These are phyloP conservation scores for Toxotes jaculatrix DNA, from an alignment of 2,113 vertebrate species.

Conservation along the genomic window DNA sequence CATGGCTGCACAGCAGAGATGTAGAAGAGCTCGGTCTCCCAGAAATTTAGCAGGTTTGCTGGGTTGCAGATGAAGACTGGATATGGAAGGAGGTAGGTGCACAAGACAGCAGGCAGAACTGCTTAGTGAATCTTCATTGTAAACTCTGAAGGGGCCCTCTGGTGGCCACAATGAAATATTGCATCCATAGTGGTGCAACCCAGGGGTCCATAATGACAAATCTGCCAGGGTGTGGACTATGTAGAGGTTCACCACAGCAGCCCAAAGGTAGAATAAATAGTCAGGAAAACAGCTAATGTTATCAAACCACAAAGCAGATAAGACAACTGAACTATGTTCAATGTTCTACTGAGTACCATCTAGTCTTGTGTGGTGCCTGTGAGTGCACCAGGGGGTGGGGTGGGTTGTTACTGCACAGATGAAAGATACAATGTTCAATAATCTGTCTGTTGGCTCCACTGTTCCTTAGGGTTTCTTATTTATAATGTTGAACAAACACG, in stretches of 20 bases:
- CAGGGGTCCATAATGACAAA: background rate
- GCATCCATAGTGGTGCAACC: slow-evolving; percentile 36
- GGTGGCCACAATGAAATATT: slow-evolving; percentile 43
- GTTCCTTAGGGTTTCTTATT: background rate
- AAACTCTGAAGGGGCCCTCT: slow-evolving; percentile 62
- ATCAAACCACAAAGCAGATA: background rate
- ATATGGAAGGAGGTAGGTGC: slow-evolving; percentile 24
- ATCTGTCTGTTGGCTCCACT: background rate
- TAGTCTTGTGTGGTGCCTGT: background rate
- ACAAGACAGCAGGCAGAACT: slow-evolving; percentile 24
- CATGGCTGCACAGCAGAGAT: slow-evolving; percentile 78
- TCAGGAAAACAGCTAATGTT: background rate
- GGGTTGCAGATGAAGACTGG: slow-evolving; percentile 59
- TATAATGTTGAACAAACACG: background rate
- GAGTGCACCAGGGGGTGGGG: background rate
- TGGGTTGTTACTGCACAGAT: background rate
- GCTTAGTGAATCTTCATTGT: slow-evolving; percentile 23
- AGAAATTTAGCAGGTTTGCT: slow-evolving; percentile 46
- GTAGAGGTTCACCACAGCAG: background rate
- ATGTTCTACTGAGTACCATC: too few species aligned
- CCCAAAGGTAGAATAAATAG: background rate
- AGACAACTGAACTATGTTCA: background rate
- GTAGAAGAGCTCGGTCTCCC: slow-evolving; percentile 27
- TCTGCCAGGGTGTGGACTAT: background rate
- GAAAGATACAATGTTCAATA: background rate